Percentiles rank a stretch among this genome's conserved stretches.
phyloP scores from a whole-genome alignment of 1,140 invertebrate species.

The Panonychus citri region DNA sequence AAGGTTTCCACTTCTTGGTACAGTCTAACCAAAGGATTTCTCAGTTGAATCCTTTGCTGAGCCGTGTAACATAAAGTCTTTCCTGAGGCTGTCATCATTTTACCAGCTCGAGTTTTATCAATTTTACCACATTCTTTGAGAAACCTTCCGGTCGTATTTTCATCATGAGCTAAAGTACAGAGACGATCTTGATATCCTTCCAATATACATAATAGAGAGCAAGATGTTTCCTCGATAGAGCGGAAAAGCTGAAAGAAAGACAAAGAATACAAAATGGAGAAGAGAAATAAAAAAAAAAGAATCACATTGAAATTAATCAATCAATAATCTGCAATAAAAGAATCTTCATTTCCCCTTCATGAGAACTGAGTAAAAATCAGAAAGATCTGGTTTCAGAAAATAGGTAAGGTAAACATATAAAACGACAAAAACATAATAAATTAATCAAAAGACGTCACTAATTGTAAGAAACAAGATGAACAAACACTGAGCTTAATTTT shows the following conservation, averaged over 20 bases:
- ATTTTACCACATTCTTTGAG: slow-evolving; percentile 79
- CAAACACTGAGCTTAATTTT: no score
- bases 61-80: slow-evolving; percentile 84
- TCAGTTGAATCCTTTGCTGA: slow-evolving; percentile 47
- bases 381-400: no score
- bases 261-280: no score
- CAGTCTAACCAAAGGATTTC: slow-evolving; percentile 61
- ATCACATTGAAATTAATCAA: neutral
- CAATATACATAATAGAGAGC: slow-evolving; percentile 62
- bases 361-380: no score
- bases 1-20: slow-evolving; percentile 95
- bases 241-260: slow-evolving; percentile 62
- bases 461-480: no score
- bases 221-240: slow-evolving; percentile 76
- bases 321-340: neutral
- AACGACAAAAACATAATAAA: no score
- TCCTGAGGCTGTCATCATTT: slow-evolving; percentile 78
- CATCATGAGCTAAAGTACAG: slow-evolving; percentile 74
- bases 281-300: neutral
- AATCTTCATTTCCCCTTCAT: no score
- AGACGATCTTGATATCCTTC: slow-evolving; percentile 82
- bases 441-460: no score
- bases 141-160: slow-evolving; percentile 80
- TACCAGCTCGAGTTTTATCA: slow-evolving; percentile 59
- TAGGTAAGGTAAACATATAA: no score